Base-by-base conservation (phyloP, 2,888 invertebrate species). In the Halocaridina rubra region DNA sequence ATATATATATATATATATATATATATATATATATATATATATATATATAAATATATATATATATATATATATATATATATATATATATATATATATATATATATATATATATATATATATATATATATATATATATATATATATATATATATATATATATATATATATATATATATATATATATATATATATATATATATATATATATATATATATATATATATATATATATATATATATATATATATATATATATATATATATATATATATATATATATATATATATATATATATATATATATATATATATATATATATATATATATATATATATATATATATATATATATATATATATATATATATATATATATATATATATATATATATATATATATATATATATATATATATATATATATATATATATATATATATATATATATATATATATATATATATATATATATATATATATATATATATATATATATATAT, bases 161-260 rank as follows among this genome's bases (percentile, higher is more conserved):
- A 13, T 1, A 1, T 46, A 16, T 46, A 16, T 46, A 0, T 64
- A 24, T 19, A 24, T 16, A 22, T 64, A 10, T 64, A 24, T 19
- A 24, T 24, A 67, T 67, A 67, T 67, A 67, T 67, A 67, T 67
- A 24, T 67, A 24, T 22, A 67, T 27, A 67, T 67, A 67, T 67
- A 67, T 67, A 67, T 67, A 27, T 67, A 67, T 67, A 67, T 67
- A 67, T 67, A 67, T 27, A 67, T 67, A 67, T 67, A 67, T 67
- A 24, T 27, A 67, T 7, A 67, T 67, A 67, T 67, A 29, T 67
- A 67, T 24, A 27, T 67, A 67, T 67, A 24, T 67, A 67, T 67
- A 67, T 27, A 67, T 67, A 67, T 67, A 67, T 67, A 67, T 27
- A 67, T 27, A 67, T 67, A 67, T 67, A 19, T 67, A 67, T 29